Evolutionary conservation across 2,797 vertebrate species (phyloP), one percentile per base, ranked within the genome.

Genomic region (Setipinna tenuifilis): DNA sequence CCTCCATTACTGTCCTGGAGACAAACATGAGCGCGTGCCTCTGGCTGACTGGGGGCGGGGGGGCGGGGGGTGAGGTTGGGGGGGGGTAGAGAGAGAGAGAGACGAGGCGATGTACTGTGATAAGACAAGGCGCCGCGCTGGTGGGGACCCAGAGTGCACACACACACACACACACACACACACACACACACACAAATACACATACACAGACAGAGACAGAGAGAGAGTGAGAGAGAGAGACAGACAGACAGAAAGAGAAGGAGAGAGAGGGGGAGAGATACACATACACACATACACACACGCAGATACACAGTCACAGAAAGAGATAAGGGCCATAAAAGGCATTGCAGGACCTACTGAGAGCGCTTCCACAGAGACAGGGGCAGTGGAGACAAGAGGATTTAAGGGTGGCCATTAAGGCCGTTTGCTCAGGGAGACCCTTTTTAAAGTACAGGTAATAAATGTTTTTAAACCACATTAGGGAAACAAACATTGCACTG

Each of bases 71-170:
- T 48, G 3, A 10, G 87, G 89, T 87, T 83, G 59, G 83, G 86
- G 71, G 86, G 71, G 68, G 5, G 59, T 57, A 46, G 71, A 87
- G 78, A 85, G 88, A 89, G 91, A 90, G 90, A 91, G 91, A 90
- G 89, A 93, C 82, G 92, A 90, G 93, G 91, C 50, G 92, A 94
- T 94, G 90, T 90, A 90, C 88, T 80, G 86, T 87, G 92, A 93
- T 94, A 94, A 95, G 91, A 88, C 35, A 86, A 93, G 95, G 93
- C 90, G 90, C 94, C 94, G 91, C 86, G 3, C 2, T 57, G 86
- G 86, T 89, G 82, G 4, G 85, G 91, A 90, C 91, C 93, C 92
- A 83, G 86, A 91, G 92, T 92, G 94, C 88, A 41, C 35, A 2
- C 35, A 41, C 35, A 41, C 35, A 41, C 35, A 41, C 35, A 41